A percentile compares a stretch with the other conserved stretches of the same genome.
phyloP scores from a whole-genome alignment of 2,113 vertebrate genomes.

The Ammodytes marinus region DNA sequence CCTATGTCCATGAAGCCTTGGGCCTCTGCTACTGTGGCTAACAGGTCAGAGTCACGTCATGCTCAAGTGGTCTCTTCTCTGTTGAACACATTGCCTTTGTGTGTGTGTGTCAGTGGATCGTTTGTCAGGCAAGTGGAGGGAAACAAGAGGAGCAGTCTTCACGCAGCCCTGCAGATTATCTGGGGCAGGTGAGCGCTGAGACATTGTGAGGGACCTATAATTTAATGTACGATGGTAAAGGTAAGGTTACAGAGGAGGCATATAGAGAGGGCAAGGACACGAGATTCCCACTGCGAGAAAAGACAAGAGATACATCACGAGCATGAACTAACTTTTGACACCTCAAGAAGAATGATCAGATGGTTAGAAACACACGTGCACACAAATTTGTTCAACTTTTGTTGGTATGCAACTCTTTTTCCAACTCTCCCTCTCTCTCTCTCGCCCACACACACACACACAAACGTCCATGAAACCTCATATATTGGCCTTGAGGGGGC shows the following conservation, averaged over 20 bases:
- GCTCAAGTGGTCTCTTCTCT: slow-evolving; percentile 32
- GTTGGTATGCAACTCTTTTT: slow-evolving; percentile 3
- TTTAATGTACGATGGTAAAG: slow-evolving; percentile 69
- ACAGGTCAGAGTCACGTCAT: slow-evolving; percentile 15
- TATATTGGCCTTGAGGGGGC: slow-evolving; percentile 69
- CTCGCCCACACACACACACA: background rate
- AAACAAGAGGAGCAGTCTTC: slow-evolving; percentile 70
- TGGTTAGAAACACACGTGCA: slow-evolving; percentile 5
- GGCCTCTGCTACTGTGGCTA: slow-evolving; percentile 4
- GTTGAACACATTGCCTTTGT: slow-evolving; percentile 49
- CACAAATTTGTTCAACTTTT: slow-evolving; percentile 28
- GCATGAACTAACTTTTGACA: slow-evolving; percentile 9
- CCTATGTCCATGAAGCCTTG: slow-evolving; percentile 18
- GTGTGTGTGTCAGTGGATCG: slow-evolving; percentile 46
- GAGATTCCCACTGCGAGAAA: slow-evolving; percentile 43
- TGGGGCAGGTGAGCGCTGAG: slow-evolving; percentile 68
- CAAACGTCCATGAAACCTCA: slow-evolving; percentile 36
- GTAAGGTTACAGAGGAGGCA: slow-evolving; percentile 65
- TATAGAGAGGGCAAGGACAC: slow-evolving; percentile 18
- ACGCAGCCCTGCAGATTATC: slow-evolving; percentile 64
- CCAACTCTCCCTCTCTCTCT: slow-evolving; percentile 2
- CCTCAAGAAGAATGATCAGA: slow-evolving; percentile 14
- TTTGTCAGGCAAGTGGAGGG: slow-evolving; percentile 55
- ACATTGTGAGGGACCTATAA: slow-evolving; percentile 69
- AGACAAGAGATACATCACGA: slow-evolving; percentile 29